Evolutionary conservation across 2,113 vertebrate species (phyloP).

Genomic region (Alexandromys fortis): DNA sequence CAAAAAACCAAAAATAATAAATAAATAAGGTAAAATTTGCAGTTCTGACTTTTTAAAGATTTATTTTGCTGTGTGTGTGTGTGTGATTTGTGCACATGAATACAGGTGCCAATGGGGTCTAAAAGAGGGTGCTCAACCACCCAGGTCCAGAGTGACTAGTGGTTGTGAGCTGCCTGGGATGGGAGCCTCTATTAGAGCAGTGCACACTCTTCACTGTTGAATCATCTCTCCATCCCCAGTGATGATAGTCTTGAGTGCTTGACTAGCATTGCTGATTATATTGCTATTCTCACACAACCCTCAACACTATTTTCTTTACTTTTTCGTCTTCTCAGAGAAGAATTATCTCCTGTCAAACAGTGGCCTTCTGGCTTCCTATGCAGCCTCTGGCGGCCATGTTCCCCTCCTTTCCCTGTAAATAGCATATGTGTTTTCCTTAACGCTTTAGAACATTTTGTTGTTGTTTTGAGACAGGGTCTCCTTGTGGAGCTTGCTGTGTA

Average conservation of each 20-base stretch:
- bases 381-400: background rate
- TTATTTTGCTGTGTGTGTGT: background rate
- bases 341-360: background rate
- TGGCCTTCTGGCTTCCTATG: background rate
- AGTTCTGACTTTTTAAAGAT: background rate
- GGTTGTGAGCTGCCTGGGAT: background rate
- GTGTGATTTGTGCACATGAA: background rate
- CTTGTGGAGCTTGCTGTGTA: background rate
- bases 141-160: background rate
- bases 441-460: background rate
- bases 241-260: background rate
- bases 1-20: background rate
- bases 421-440: background rate
- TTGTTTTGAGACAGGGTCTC: background rate
- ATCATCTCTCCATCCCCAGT: background rate
- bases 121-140: background rate
- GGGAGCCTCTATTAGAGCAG: background rate
- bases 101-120: background rate
- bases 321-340: constrained; percentile 40
- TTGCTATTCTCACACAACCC: background rate
- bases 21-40: background rate
- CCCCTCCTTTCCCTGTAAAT: background rate
- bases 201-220: background rate
- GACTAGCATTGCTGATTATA: background rate
- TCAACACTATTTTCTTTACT: background rate